Evolutionary conservation across 2,113 vertebrate species (phyloP), one percentile per base, ranked within the genome.

Genomic region (Porphyrio hochstetteri): DNA sequence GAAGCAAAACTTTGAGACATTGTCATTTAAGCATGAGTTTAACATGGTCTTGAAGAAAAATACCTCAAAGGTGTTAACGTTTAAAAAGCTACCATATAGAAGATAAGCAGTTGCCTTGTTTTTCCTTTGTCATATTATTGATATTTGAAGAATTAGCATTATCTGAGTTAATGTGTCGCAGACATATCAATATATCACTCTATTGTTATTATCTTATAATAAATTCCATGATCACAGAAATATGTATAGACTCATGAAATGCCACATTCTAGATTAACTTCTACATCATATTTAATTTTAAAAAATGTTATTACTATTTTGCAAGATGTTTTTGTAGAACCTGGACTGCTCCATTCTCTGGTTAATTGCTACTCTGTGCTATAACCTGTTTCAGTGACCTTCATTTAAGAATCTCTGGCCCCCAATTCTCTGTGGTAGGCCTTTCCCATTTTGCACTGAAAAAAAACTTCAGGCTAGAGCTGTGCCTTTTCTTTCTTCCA

Each of bases 1-100:
- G 15, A 93, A 77, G 33, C 5, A 74, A 74, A 86, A 74, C 35
- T 40, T 90, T 28, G 19, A 70, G 16, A 38, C 1, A 0, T 17
- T 72, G 17, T 44, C 2, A 42, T 72, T 55, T 84, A 81, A 81
- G 8, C 14, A 60, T 46, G 23, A 50, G 25, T 40, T 76, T 74
- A 82, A n/a, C 5, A 27, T 17, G 8, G 3, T 57, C 23, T 31
- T 16, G 18, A 33, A 65, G 35, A 70, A 20, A 48, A 48, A 48
- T 3, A 48, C 6, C 0, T 0, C 7, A 20, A 5, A 33, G 1
- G 2, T 29, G n/a, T 50, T 74, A 40, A 40, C 2, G 3, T 72
- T 68, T 35, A 33, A 61, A 85, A 88, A 74, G 3, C 19, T 84
- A 46, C 21, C 9, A 24, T 33, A 40, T 24, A 38, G 28, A 68